Conservation (phyloP, 1,140 invertebrate genomes). For the Drosophila melanica region DNA sequence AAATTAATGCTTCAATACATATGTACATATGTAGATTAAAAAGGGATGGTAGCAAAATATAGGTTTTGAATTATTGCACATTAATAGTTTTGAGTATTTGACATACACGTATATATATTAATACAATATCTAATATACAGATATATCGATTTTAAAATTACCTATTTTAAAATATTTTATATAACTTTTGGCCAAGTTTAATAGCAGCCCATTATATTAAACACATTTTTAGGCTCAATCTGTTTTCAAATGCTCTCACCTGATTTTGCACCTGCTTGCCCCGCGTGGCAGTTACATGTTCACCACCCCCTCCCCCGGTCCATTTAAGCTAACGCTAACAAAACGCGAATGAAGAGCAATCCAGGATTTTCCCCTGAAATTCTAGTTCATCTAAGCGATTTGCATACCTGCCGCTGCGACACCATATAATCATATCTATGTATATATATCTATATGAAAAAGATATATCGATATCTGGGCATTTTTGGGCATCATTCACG, state of each 20-base stretch:
- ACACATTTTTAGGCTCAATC: background rate
- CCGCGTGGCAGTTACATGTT: conserved; percentile 34
- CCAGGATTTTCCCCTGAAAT: conserved; percentile 71
- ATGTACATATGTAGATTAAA: no score
- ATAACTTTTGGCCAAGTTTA: no score
- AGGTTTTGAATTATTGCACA: no score
- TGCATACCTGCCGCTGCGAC: conserved; percentile 63
- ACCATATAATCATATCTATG: conserved; percentile 17
- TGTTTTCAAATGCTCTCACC: conserved; percentile 1
- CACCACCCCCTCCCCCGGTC: background rate
- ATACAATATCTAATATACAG: no score
- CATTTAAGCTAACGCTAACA: conserved; percentile 41
- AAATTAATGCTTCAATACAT: no score
- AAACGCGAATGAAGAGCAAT: conserved; percentile 70
- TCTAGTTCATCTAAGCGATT: conserved; percentile 62
- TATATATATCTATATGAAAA: background rate
- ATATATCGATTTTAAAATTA: no score
- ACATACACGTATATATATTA: no score
- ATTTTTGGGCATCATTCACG: conserved; percentile 65
- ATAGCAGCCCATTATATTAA: no score
- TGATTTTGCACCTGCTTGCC: conserved; percentile 53
- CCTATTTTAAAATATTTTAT: no score
- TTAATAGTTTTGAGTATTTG: no score
- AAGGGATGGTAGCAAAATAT: no score
- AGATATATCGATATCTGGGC: conserved; percentile 29